Conservation (phyloP, 2,113 vertebrate species). For the Mustela nigripes region DNA sequence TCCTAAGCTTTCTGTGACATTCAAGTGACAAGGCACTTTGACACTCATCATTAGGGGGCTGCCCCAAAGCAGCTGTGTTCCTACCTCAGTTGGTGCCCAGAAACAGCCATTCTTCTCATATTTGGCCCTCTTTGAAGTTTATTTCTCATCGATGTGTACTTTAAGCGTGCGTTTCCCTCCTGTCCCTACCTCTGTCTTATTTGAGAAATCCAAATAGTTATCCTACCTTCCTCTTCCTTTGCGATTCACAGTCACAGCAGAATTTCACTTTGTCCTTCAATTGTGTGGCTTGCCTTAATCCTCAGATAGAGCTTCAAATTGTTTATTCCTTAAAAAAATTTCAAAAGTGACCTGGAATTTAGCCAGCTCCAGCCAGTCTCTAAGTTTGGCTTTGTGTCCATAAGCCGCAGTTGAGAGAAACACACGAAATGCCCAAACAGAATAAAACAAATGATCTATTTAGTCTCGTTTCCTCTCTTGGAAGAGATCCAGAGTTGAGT, state of each 20-base stretch:
- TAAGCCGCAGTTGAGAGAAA: conserved; percentile 79
- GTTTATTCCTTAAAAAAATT: conserved; percentile 65
- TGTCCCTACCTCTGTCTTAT: not conserved
- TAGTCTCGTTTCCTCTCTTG: conserved; percentile 83
- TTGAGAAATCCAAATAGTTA: conserved; percentile 1
- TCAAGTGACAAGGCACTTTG: not conserved
- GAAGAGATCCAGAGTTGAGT: conserved; percentile 75
- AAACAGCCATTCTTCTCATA: not conserved
- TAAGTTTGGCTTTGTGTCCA: conserved; percentile 82
- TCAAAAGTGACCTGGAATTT: conserved; percentile 67
- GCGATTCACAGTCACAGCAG: not conserved
- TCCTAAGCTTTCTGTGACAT: not conserved
- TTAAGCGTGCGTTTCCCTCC: not conserved
- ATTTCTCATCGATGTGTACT: not conserved
- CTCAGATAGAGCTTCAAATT: conserved; percentile 59
- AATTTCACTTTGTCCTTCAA: conserved; percentile 41
- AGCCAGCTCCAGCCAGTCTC: conserved; percentile 73
- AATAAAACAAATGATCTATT: conserved; percentile 86
- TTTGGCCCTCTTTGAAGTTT: not conserved
- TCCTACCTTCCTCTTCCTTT: conserved; percentile 11
- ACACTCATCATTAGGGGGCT: not conserved
- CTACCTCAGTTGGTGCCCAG: not conserved
- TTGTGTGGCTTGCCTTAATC: conserved; percentile 60
- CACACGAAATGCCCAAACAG: conserved; percentile 81
- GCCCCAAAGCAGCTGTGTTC: not conserved